A percentile compares a stretch with the other conserved stretches of the same genome.
Conservation (phyloP, 2,888 invertebrate genomes). For the Oxyteleia sp. region DNA sequence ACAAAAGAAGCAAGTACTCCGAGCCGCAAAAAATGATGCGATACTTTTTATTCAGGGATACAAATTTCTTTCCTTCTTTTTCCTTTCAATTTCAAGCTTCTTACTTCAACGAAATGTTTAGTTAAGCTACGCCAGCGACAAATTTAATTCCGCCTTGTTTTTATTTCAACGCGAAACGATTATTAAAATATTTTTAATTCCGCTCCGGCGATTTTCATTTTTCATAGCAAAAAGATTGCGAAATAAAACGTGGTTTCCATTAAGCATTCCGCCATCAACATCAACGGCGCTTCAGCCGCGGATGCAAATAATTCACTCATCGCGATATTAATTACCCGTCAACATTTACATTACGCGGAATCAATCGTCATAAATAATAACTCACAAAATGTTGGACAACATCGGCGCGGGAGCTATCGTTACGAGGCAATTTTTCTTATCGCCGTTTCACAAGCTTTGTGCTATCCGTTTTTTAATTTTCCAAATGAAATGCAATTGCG, state of each 20-base stretch:
- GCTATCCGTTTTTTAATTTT: slow-evolving; percentile 3
- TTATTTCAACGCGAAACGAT: no score
- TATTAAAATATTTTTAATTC: no score
- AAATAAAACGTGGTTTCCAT: slow-evolving; percentile 5
- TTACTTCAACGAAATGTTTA: no score
- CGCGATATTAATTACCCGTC: slow-evolving; percentile 47
- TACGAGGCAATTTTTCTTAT: slow-evolving; percentile 42
- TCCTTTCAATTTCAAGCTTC: no score
- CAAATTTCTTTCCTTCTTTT: no score
- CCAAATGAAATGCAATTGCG: slow-evolving; percentile 16
- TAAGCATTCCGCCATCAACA: no score
- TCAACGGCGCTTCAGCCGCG: no score
- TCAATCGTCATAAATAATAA: slow-evolving; percentile 46
- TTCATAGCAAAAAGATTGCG: neutral
- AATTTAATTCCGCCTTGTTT: no score
- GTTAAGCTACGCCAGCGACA: no score
- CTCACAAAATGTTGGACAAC: slow-evolving; percentile 24
- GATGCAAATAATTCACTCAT: slow-evolving; percentile 31
- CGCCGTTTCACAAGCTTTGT: slow-evolving; percentile 43
- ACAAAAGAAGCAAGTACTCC: slow-evolving; percentile 29
- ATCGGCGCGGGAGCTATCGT: slow-evolving; percentile 5
- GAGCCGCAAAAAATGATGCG: slow-evolving; percentile 38
- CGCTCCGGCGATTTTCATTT: slow-evolving; percentile 3
- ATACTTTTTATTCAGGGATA: slow-evolving; percentile 11
- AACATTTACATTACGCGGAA: slow-evolving; percentile 34